These are phyloP conservation scores for Aphelocoma californica DNA, from an alignment of 2,797 vertebrate species.

Conservation along the genomic window DNA sequence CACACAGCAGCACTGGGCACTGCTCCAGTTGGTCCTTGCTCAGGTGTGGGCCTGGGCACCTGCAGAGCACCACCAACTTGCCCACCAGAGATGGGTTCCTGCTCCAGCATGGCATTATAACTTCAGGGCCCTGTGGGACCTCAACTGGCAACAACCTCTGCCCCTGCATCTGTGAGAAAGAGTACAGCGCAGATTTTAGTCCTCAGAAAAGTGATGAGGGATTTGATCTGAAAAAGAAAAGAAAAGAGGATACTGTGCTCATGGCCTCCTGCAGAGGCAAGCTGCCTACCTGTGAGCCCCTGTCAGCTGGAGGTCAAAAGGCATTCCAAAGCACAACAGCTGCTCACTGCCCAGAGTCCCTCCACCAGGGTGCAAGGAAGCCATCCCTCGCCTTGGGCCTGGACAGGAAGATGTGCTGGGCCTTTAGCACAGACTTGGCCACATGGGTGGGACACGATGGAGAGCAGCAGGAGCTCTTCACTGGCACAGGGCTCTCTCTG, in stretches of 20 bases:
- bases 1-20: background rate
- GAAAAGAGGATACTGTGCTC: background rate
- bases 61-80: background rate
- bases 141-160: background rate
- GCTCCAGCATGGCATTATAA: background rate
- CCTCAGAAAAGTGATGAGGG: background rate
- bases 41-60: background rate
- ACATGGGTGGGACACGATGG: accelerated
- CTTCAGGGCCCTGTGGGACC: background rate
- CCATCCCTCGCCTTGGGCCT: background rate
- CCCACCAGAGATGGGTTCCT: background rate
- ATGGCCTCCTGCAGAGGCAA: background rate
- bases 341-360: background rate
- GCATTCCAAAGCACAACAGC: accelerated
- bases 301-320: accelerated
- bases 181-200: background rate
- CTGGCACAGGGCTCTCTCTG: background rate
- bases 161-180: background rate
- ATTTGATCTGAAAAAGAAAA: background rate
- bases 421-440: background rate
- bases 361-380: background rate
- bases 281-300: background rate
- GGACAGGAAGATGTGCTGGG: background rate
- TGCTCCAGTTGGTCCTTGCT: background rate
- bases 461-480: accelerated